phyloP scores from a whole-genome alignment of 2,113 vertebrate genomes.

The Melanotaenia duboulayi region DNA sequence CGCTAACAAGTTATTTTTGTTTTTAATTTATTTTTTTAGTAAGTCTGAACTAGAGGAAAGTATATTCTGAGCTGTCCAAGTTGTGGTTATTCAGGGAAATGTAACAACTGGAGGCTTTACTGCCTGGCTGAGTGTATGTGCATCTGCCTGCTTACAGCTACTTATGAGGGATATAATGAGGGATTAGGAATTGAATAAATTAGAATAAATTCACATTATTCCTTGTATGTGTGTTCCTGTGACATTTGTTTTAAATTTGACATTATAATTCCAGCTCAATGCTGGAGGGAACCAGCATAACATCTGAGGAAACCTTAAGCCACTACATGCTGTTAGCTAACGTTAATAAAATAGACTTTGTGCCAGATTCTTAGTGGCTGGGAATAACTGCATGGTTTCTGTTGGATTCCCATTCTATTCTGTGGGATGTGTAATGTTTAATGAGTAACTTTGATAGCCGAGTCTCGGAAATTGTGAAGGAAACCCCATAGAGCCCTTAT shows the following conservation, averaged over 20 bases:
- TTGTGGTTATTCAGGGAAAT: constrained; percentile 2
- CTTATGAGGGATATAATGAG: constrained; percentile 64
- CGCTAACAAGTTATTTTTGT: not conserved
- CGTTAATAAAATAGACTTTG: constrained; percentile 36
- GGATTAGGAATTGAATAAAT: constrained; percentile 79
- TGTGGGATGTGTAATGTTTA: constrained; percentile 28
- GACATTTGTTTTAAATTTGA: constrained; percentile 71
- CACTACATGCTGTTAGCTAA: constrained; percentile 38
- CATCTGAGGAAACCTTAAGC: constrained; percentile 41
- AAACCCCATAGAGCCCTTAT: constrained; percentile 42
- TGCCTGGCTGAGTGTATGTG: constrained; percentile 22
- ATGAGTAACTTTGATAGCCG: constrained; percentile 48
- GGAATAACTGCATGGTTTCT: constrained; percentile 34
- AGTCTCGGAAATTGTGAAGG: constrained; percentile 40
- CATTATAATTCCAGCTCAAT: constrained; percentile 68
- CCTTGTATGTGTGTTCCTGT: constrained; percentile 70
- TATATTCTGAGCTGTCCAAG: not conserved
- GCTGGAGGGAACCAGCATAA: constrained; percentile 16
- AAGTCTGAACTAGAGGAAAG: not conserved
- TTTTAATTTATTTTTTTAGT: not conserved
- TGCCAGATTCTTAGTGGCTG: constrained; percentile 31
- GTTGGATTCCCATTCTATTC: constrained; percentile 43
- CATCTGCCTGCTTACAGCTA: constrained; percentile 65
- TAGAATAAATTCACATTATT: constrained; percentile 82
- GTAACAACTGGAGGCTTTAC: not conserved